Conservation (phyloP, 2,113 vertebrate genomes). For the Nipponia nippon region DNA sequence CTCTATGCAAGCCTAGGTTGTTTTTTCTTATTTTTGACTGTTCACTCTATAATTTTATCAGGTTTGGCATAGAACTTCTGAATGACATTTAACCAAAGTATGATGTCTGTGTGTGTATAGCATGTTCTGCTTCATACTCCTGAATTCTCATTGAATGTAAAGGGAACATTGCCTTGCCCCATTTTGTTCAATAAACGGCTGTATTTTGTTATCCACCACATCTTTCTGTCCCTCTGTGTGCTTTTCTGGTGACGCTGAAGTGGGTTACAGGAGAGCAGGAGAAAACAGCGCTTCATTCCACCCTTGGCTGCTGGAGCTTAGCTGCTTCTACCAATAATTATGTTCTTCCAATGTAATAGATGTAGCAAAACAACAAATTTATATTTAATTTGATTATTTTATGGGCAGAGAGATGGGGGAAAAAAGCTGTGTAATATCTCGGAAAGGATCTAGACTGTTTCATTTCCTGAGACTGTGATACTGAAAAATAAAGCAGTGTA, state of each 20-base stretch:
- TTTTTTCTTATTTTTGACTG: constrained; percentile 36
- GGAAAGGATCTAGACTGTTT: constrained; percentile 38
- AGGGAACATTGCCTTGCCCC: constrained; percentile 59
- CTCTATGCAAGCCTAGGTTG: constrained; percentile 73
- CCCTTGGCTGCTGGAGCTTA: background rate
- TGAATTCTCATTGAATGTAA: constrained; percentile 61
- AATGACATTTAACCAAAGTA: constrained; percentile 77
- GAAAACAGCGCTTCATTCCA: background rate
- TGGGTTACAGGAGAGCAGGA: background rate
- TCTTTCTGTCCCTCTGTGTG: background rate
- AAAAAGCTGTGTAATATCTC: background rate
- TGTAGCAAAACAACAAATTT: constrained; percentile 36
- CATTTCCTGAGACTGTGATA: constrained; percentile 23
- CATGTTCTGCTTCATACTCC: constrained; percentile 61
- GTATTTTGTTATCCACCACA: constrained; percentile 54
- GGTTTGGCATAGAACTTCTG: constrained; percentile 65
- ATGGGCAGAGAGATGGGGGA: background rate
- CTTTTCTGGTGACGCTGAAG: background rate
- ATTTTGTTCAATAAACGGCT: constrained; percentile 72
- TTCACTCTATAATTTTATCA: constrained; percentile 54
- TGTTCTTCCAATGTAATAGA: constrained; percentile 41
- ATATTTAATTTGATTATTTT: constrained; percentile 20
- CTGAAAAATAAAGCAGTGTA: constrained; percentile 50
- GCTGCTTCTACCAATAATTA: constrained; percentile 15
- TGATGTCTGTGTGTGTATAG: constrained; percentile 23